Base-by-base conservation (phyloP, 2,797 vertebrate genomes). In the Ambastaia sidthimunki region DNA sequence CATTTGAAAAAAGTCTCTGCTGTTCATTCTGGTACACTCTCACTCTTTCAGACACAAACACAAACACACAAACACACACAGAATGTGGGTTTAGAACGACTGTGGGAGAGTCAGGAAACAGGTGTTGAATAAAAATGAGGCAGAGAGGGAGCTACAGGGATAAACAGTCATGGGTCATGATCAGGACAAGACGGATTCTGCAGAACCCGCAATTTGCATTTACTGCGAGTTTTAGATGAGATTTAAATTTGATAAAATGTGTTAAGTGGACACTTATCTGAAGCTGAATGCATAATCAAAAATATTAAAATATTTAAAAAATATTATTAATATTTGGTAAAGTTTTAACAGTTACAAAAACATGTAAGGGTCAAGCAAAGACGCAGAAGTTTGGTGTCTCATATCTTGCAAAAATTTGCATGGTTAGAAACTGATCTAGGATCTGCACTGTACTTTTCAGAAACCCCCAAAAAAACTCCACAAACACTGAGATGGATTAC, bases 111-210 rank as follows among this genome's bases (percentile, higher is more conserved):
- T 68, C 57, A 63, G 28, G 19, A 76, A 62, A 55, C 50, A 65
- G 44, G 67, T 16, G 59, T 28, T 44, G 67, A 81, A 81, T 76
- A 57, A 16, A 16, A 81, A 81, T 81, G 31, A 81, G 80, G 19
- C 44, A 75, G 47, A 47, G 31, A 74, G 57, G 21, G 52, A 48
- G 21, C 15, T 21, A 41, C 10, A 50, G 25, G 15, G 34, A 23
- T 50, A 73, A 73, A 80, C 9, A 69, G 16, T 34, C 12, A 25
- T 67, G 25, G 55, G 67, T 71, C 57, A 65, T 54, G 50, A 19
- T 44, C 15, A 31, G 59, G 59, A 62, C 25, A 31, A 31, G 25
- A 31, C 59, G 2, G 0, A 31, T 13, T 31, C 25, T 62, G 59
- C 59, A 62, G 15, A 6, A 11, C 10, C 16, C 9, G 25, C 15